Percentiles rank a stretch among this genome's conserved stretches.
These are phyloP conservation scores for Sitophilus oryzae DNA, from an alignment of 1,140 invertebrate species.

Conservation along the genomic window DNA sequence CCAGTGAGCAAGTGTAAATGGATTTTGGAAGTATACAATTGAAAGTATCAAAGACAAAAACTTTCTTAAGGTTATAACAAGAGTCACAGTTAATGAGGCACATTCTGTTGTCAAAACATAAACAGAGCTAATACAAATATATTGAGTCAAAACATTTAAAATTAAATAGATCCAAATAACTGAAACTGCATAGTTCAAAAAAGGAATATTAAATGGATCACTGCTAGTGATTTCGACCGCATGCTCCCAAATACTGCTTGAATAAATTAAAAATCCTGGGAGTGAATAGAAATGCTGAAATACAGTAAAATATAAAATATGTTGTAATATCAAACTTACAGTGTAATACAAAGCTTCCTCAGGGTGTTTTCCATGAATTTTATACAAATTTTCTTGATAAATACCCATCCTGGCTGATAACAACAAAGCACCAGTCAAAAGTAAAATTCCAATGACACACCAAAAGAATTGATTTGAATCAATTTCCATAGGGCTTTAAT, in stretches of 20 bases:
- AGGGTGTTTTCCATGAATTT: constrained; percentile 87
- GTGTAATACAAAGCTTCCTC: constrained; percentile 93
- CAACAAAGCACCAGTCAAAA: constrained; percentile 84
- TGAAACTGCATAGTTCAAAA: constrained; percentile 57
- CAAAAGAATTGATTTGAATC: constrained; percentile 64
- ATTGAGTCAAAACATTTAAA: constrained; percentile 88
- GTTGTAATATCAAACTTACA: constrained; percentile 45
- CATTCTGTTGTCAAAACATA: constrained; percentile 92
- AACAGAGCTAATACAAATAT: constrained; percentile 91
- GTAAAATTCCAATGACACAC: constrained; percentile 77
- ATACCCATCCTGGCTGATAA: constrained; percentile 95
- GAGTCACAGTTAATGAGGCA: constrained; percentile 87
- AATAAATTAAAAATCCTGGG: constrained; percentile 75
- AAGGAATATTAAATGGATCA: constrained; percentile 46
- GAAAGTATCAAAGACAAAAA: constrained; percentile 93
- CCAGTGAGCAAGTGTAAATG: constrained; percentile 91
- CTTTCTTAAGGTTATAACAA: constrained; percentile 93
- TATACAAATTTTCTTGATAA: constrained; percentile 88
- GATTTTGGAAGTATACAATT: constrained; percentile 92
- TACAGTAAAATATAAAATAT: constrained; percentile 20
- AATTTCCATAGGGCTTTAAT: too few relatives aligned
- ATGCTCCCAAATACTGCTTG: constrained; percentile 70
- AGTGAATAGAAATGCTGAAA: constrained; percentile 79
- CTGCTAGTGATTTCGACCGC: constrained; percentile 55
- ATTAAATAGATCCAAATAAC: constrained; percentile 73